Evolutionary conservation across 2,113 vertebrate species (phyloP), one percentile per base, ranked within the genome.

Genomic region (Triplophysa tibetana): DNA sequence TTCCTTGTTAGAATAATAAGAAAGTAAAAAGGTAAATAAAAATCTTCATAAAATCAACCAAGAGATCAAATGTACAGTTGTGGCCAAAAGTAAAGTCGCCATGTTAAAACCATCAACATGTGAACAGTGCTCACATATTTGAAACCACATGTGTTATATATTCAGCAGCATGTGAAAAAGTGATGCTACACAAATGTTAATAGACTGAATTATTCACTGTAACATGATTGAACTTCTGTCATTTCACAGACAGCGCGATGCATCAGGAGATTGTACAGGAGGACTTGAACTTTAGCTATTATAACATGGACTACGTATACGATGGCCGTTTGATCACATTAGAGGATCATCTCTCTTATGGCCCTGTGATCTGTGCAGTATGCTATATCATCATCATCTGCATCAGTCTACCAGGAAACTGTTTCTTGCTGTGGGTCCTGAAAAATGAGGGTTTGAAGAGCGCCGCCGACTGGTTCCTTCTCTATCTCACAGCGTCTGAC

Each of bases 401-500:
- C 70, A 13, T 89, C 10, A 87, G 87, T 50, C 48, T 87, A 8
- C 10, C 73, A 16, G 84, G 79, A 13, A 88, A 88, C 33, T 4
- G 45, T 23, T 83, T 86, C 45, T 70, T 89, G 56, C 74, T 89
- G 4, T 88, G 82, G 80, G 60, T 68, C 9, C 19, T 85, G 26
- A 83, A 0, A 38, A 38, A 82, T 75, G 88, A 82, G 81, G 86
- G 88, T 24, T 82, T 89, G 66, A 86, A 11, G 17, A 91, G 76
- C 54, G 83, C 91, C 41, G 89, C 90, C 3, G 88, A 88, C 70
- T 83, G 90, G 54, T 89, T 92, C 65, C 88, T 93, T 16, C 69
- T 93, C 21, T 89, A 93, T 72, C 86, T 93, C 84, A 89, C 89
- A 6, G 0, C 88, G 7, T 93, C 91, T 0, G 89, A 94, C 82